Evolutionary conservation across 2,113 vertebrate species (phyloP).

Genomic region (Seriola quinqueradiata): DNA sequence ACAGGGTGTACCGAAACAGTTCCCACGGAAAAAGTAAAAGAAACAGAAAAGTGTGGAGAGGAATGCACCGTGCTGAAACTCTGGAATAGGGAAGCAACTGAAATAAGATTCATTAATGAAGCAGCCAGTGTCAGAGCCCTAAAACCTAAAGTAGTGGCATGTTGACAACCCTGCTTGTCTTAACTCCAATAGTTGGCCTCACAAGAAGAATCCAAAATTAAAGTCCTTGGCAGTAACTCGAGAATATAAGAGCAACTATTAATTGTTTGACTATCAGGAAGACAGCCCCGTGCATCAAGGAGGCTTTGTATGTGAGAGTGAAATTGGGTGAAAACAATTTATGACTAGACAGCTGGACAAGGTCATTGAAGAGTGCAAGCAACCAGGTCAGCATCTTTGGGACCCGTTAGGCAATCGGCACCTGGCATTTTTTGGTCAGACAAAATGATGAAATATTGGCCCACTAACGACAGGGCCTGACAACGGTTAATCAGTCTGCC

Average conservation of each 20-base stretch:
- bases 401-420: not conserved
- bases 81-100: not conserved
- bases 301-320: not conserved
- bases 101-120: conserved; percentile 28
- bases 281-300: conserved; percentile 36
- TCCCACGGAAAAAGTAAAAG: not conserved
- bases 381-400: conserved; percentile 2
- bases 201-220: conserved; percentile 2
- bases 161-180: conserved; percentile 7
- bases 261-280: conserved; percentile 39
- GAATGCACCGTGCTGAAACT: conserved; percentile 7
- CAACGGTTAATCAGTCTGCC: not conserved
- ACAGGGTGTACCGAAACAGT: not conserved
- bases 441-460: not conserved
- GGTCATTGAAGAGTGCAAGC: conserved; percentile 13
- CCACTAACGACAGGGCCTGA: not conserved
- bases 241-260: conserved; percentile 12
- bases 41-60: conserved; percentile 1
- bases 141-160: conserved; percentile 9
- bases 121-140: conserved; percentile 16
- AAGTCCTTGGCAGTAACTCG: conserved; percentile 16
- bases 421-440: not conserved
- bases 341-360: conserved; percentile 15
- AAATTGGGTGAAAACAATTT: conserved; percentile 25
- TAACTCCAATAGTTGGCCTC: conserved; percentile 16